These are phyloP conservation scores for Agrotis ipsilon DNA, from an alignment of 2,888 invertebrate species.

Conservation along the genomic window DNA sequence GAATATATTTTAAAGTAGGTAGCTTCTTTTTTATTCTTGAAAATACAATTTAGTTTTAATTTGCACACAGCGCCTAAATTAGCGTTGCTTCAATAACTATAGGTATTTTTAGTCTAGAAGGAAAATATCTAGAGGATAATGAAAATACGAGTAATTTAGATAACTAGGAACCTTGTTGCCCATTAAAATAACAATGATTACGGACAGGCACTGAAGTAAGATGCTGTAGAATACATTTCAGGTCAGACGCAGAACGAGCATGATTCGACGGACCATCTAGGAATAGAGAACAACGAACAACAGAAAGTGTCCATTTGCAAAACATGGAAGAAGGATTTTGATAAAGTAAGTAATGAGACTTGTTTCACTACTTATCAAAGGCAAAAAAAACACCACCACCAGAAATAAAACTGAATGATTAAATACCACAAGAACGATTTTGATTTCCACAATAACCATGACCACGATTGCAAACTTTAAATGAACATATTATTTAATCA, in stretches of 20 bases:
- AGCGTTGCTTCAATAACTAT: too few species aligned
- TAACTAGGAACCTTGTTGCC: not conserved
- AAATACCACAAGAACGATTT: not conserved
- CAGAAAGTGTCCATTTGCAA: conserved; percentile 96
- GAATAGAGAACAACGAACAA: conserved; percentile 94
- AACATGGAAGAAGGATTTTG: conserved; percentile 96
- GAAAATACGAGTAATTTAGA: too few species aligned
- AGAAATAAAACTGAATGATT: not conserved
- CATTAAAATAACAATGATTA: not conserved
- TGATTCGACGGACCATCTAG: conserved; percentile 96
- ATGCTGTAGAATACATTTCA: conserved; percentile 60
- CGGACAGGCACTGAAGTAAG: conserved; percentile 19
- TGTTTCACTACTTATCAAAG: too few species aligned
- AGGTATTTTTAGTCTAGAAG: too few species aligned
- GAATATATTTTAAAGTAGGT: too few species aligned
- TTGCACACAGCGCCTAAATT: not conserved
- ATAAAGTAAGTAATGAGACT: conserved; percentile 91
- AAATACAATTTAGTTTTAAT: not conserved
- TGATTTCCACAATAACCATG: too few species aligned
- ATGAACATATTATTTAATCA: too few species aligned
- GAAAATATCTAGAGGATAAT: too few species aligned
- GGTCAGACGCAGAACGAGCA: conserved; percentile 93
- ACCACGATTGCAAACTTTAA: too few species aligned
- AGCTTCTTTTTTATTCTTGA: not conserved
- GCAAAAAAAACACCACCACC: not conserved